Base-by-base conservation (phyloP, 1,140 invertebrate genomes). In the Eumeta japonica region DNA sequence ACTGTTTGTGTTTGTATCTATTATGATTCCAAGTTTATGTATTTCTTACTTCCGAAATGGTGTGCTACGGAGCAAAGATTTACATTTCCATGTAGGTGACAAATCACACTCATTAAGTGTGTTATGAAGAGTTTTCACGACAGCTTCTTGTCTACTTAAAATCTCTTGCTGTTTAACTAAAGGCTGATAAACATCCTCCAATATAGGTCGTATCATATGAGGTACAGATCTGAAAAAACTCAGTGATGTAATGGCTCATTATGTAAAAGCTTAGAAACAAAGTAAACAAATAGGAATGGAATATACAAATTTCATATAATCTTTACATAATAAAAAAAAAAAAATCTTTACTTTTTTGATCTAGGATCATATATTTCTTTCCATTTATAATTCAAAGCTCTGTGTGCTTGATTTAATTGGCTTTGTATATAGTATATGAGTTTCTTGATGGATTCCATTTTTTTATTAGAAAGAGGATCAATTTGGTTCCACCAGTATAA, bases 161-260 rank as follows among this genome's bases (percentile, higher is more conserved):
- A 82, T 76, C 35, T 83, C 82, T 44, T 80, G 80, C 24, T 86
- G 81, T 18, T 75, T 78, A 7, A 83, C 79, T 40, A 87, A 70
- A 0, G 82, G 78, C 54, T 85, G 81, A 58, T 85, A 87, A 3
- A 87, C 79, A 16, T 80, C 77, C 52, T 87, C 84, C 42, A 86
- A 51, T 20, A 67, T 54, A n/a, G 65, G 65, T 1, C 65, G 56
- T 5, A 61, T 58, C 68, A 73, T 73, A 14, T 51, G 5, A 24
- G 20, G 20, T 24, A 50, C 1, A 46, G 47, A 1, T 79, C 81
- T 2, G 80, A n/a, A n/a, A n/a, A n/a, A n/a, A n/a, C n/a, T n/a
- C n/a, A n/a, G n/a, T n/a, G n/a, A n/a, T n/a, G n/a, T n/a, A n/a
- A n/a, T n/a, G n/a, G n/a, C n/a, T n/a, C n/a, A n/a, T n/a, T n/a